Evolutionary conservation across 1,140 invertebrate species (phyloP), one percentile per base, ranked within the genome.

Genomic region (Gryllus bimaculatus): DNA sequence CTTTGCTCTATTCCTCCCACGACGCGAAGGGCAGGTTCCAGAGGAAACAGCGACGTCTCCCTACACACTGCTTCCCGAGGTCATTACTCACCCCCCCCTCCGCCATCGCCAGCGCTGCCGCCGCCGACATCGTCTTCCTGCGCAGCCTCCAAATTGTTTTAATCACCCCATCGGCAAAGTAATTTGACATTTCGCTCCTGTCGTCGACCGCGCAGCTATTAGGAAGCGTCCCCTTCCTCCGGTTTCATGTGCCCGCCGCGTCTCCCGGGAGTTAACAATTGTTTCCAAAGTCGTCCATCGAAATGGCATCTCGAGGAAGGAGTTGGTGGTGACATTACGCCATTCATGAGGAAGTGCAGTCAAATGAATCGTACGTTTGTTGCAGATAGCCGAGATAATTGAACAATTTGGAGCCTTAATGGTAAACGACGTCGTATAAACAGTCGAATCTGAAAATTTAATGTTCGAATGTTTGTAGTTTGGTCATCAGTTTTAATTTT

Each of bases 161-260:
- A 66, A 66, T 66, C 54, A 66, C 54, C 54, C 18, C 54, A 66
- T 66, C 18, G 54, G 54, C 18, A 66, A 66, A 66, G 54, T 66
- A 66, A 66, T 66, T 66, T 66, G 54, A 66, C 54, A 66, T 66
- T 66, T 66, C 54, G 54, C 18, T 66, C 54, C 54, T 66, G 54
- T 66, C 54, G 54, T 18, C 54, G 54, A 66, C 54, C 54, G 54
- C 54, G 7, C 26, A 66, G 54, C 54, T 18, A 66, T 66, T 66
- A 66, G 54, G 54, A 18, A 13, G 54, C 2, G 54, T 1, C 18
- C 10, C 54, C 10, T 66, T 18, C 18, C 54, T 66, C 54, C 54
- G 54, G 10, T 66, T 66, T 66, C 26, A 13, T 66, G 54, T 66
- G 26, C 26, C 26, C 26, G 26, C 26, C 26, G 26, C 54, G 0